Conservation (phyloP, 2,113 vertebrate species). For the cattle (Bos taurus) region ARS-UCD2.0 NC_037352.1:34901501-34902000, state of each 20-base stretch:
- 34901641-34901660: neutral
- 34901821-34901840: neutral
- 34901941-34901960: neutral
- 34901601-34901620: neutral
- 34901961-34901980: neutral
- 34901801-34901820: neutral
- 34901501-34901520: slow-evolving; percentile 73
- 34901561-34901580: slow-evolving; percentile 14
- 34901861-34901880: neutral
- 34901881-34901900: neutral
- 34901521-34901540: slow-evolving; percentile 46
- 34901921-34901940: neutral
- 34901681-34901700: neutral
- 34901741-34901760: neutral
- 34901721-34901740: neutral
- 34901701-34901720: neutral
- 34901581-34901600: neutral
- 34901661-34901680: neutral
- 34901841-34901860: neutral
- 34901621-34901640: neutral
- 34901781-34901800: neutral
- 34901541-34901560: slow-evolving; percentile 59
- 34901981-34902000: neutral
- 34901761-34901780: neutral
- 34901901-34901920: neutral